A percentile compares a stretch with the other conserved stretches of the same genome.
These are phyloP conservation scores for Hystrix cristata DNA, from an alignment of 2,113 vertebrate species.

Conservation along the genomic window DNA sequence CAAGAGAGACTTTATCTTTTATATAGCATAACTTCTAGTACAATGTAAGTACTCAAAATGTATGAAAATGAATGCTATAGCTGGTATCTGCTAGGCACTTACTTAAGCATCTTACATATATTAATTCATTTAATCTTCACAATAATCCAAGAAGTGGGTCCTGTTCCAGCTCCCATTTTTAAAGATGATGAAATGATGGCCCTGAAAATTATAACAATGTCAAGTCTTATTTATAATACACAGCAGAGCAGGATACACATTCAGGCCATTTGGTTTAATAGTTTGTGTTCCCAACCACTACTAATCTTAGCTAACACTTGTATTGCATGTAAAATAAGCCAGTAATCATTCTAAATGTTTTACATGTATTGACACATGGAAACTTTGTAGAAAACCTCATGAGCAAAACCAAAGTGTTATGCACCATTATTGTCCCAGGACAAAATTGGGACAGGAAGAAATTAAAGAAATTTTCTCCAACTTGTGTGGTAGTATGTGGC, in stretches of 20 bases:
- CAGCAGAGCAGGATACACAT: not conserved
- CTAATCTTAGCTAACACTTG: not conserved
- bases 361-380: not conserved
- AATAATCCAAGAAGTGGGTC: not conserved
- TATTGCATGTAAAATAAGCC: not conserved
- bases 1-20: not conserved
- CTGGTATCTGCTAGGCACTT: not conserved
- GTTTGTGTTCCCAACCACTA: not conserved
- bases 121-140: not conserved
- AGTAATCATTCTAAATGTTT: slow-evolving; percentile 30
- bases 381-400: not conserved
- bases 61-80: not conserved
- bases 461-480: not conserved
- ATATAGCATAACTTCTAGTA: not conserved
- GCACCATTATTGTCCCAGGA: not conserved
- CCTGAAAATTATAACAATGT: not conserved
- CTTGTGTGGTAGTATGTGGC: not conserved
- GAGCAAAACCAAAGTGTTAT: not conserved
- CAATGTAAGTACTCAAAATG: not conserved
- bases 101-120: not conserved
- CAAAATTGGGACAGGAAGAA: not conserved
- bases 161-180: not conserved
- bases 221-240: not conserved
- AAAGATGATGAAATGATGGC: not conserved
- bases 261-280: not conserved